Evolutionary conservation across 2,797 vertebrate genomes (phyloP).

Genomic region (Thunnus albacares): DNA sequence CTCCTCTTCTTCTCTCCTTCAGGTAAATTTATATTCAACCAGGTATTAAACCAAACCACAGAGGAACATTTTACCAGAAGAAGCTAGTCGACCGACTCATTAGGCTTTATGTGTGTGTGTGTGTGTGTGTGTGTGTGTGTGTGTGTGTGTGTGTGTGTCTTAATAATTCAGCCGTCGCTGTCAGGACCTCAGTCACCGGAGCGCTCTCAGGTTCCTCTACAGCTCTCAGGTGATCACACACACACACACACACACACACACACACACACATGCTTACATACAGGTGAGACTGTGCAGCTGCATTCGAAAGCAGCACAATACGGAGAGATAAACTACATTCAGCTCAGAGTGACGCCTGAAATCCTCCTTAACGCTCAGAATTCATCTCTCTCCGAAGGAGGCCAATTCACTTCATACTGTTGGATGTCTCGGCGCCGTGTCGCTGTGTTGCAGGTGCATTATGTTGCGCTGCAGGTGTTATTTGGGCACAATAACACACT

Average conservation of each 20-base stretch:
- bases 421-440: too few species aligned
- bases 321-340: constrained; percentile 5
- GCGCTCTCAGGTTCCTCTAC: constrained; percentile 66
- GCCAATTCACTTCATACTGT: too few species aligned
- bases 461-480: too few species aligned
- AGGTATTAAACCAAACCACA: constrained; percentile 36
- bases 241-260: constrained; percentile 4
- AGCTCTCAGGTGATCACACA: constrained; percentile 62
- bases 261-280: constrained; percentile 2
- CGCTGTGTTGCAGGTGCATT: too few species aligned
- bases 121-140: constrained; percentile 46
- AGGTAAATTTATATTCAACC: constrained; percentile 8
- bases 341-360: neutral
- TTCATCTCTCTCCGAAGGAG: neutral
- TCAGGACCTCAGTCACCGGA: constrained; percentile 54
- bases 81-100: constrained; percentile 34
- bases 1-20: neutral
- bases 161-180: constrained; percentile 70
- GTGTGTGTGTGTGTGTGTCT: constrained; percentile 55
- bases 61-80: constrained; percentile 23
- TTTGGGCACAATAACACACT: too few species aligned
- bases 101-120: constrained; percentile 43
- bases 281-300: neutral
- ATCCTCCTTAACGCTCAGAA: constrained; percentile 4
- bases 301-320: constrained; percentile 11